Conservation (phyloP, 2,797 vertebrate species). For the Falco cherrug region DNA sequence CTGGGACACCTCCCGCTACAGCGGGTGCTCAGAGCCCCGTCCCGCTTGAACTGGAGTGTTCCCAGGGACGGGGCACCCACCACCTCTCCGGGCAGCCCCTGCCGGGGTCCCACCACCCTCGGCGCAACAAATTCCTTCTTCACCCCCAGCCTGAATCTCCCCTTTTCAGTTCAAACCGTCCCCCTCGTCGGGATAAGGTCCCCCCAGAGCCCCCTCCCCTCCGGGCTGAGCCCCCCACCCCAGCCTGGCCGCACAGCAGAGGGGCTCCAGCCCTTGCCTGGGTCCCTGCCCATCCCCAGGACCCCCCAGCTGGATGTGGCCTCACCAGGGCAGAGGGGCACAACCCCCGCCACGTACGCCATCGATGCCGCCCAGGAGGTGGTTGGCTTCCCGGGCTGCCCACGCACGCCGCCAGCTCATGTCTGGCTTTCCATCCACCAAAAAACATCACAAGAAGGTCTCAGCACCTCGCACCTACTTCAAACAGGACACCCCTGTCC, state of each 20-base stretch:
- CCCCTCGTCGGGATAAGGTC: neutral
- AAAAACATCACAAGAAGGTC: neutral
- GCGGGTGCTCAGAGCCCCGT: too few relatives aligned
- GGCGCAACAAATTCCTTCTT: rapidly evolving
- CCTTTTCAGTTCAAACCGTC: neutral
- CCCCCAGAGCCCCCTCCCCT: neutral
- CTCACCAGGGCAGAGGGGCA: neutral
- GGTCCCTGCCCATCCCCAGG: neutral
- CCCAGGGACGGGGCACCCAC: too few relatives aligned
- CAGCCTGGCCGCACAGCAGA: neutral
- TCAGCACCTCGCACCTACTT: neutral
- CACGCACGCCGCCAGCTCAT: neutral
- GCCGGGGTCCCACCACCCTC: neutral
- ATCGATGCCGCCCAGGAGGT: too few relatives aligned
- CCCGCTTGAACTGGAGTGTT: too few relatives aligned
- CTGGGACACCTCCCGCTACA: too few relatives aligned
- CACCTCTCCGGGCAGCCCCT: neutral
- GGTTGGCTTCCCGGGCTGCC: neutral
- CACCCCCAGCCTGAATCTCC: neutral
- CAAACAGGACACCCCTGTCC: neutral
- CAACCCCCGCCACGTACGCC: too few relatives aligned
- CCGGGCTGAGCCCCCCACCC: neutral
- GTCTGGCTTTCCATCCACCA: too few relatives aligned
- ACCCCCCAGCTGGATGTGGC: neutral
- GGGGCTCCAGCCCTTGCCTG: neutral